Base-by-base conservation (phyloP, 2,888 invertebrate genomes). In the Eurois occulta region DNA sequence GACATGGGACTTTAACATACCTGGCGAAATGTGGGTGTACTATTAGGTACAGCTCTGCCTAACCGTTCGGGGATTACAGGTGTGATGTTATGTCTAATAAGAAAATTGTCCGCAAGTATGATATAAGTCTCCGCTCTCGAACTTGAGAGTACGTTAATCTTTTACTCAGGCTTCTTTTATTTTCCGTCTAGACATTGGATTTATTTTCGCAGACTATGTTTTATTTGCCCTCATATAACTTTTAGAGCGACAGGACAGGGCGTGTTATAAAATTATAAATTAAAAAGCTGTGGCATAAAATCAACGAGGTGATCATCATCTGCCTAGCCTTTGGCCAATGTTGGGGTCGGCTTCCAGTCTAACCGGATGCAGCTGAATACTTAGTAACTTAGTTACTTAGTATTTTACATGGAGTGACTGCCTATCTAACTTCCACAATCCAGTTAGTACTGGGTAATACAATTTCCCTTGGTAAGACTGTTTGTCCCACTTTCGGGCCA, bases 131-230 rank as follows among this genome's bases (percentile, higher is more conserved):
- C 13, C n/a, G 21, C 10, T 8, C 7, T 8, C 7, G 43, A 7
- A 13, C n/a, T 21, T 24, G 16, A 70, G 28, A 72, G 10, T 41
- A 5, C 35, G 10, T 43, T 58, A 21, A 74, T 71, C 43, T 58
- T 11, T 46, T 4, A n/a, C 16, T n/a, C 58, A 0, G n/a, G 6
- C 13, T 8, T 21, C 21, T 38, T 24, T 24, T 55, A n/a, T 55
- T 24, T 62, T 32, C 52, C 1, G 75, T 55, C 55, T 75, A 76
- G 75, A 76, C 64, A 24, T 35, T 52, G 28, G 28, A 32, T 48
- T 52, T 72, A 73, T 38, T 75, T 75, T 62, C 24, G 10, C n/a
- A 55, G n/a, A 46, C 62, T 16, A 16, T 13, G 3, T 62, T 62
- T 75, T 52, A 73, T 52, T 32, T 32, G 2, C 5, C 1, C 13